Evolutionary conservation across 2,113 vertebrate species (phyloP).

Genomic region (Pteruthius melanotis): DNA sequence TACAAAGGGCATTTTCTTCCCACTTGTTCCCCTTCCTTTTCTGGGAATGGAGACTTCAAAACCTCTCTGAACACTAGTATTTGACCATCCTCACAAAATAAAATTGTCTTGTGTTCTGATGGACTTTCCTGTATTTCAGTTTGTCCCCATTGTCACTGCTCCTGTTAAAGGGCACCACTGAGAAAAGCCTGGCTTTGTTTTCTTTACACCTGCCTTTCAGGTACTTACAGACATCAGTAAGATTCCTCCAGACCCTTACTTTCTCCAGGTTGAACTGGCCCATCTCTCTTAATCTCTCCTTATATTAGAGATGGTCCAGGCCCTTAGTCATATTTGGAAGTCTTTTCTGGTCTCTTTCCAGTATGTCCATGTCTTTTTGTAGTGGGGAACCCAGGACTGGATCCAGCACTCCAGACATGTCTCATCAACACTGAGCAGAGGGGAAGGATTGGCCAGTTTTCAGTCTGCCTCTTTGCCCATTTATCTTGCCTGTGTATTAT

Average conservation of each 20-base stretch:
- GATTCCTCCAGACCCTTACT: not conserved
- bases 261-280: not conserved
- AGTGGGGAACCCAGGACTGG: not conserved
- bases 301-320: not conserved
- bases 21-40: not conserved
- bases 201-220: not conserved
- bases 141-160: not conserved
- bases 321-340: not conserved
- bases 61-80: not conserved
- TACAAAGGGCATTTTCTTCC: not conserved
- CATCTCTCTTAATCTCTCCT: not conserved
- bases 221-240: not conserved
- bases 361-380: not conserved
- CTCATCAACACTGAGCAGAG: not conserved
- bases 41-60: not conserved
- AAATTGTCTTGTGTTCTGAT: not conserved
- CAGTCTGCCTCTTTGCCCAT: not conserved
- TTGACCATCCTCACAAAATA: not conserved
- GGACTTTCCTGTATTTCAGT: not conserved
- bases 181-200: not conserved
- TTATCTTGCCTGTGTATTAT: not conserved
- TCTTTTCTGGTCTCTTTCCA: not conserved
- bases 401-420: not conserved
- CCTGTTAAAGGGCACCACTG: not conserved
- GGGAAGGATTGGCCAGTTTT: not conserved